Evolutionary conservation across 2,797 vertebrate species (phyloP).

Genomic region (Esox lucius): DNA sequence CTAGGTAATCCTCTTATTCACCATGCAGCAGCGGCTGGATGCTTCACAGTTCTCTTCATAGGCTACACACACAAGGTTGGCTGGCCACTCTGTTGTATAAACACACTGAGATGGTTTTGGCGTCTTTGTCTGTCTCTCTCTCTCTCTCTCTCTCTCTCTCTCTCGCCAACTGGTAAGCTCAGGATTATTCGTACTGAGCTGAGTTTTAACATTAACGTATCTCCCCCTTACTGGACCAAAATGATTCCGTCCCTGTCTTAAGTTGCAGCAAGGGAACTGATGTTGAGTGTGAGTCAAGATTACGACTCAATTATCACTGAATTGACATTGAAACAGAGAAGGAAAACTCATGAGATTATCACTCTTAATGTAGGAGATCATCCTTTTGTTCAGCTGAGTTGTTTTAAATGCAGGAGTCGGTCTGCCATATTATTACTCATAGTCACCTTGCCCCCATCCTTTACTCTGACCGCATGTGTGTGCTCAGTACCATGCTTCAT

Average conservation of each 20-base stretch:
- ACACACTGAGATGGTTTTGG: constrained; percentile 67
- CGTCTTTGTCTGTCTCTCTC: constrained; percentile 37
- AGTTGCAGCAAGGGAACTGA: too few species aligned
- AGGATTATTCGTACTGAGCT: not conserved
- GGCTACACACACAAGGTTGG: constrained; percentile 13
- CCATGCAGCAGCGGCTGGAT: constrained; percentile 40
- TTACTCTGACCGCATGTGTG: not conserved
- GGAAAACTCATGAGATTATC: too few species aligned
- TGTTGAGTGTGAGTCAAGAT: too few species aligned
- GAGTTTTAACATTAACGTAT: not conserved
- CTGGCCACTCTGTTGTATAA: constrained; percentile 57
- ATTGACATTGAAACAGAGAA: too few species aligned
- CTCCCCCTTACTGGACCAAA: not conserved
- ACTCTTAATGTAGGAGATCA: too few species aligned
- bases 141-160: not conserved
- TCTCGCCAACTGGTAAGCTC: not conserved
- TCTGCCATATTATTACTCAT: not conserved
- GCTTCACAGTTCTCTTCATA: constrained; percentile 43
- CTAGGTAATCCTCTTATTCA: constrained; percentile 73
- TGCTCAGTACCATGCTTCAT: not conserved
- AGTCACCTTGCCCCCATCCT: not conserved
- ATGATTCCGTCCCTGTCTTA: too few species aligned
- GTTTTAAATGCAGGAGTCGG: not conserved
- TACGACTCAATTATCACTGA: too few species aligned
- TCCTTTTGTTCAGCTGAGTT: too few species aligned